Base-by-base conservation (phyloP, 2,113 vertebrate species). In the Gymnarchus niloticus region DNA sequence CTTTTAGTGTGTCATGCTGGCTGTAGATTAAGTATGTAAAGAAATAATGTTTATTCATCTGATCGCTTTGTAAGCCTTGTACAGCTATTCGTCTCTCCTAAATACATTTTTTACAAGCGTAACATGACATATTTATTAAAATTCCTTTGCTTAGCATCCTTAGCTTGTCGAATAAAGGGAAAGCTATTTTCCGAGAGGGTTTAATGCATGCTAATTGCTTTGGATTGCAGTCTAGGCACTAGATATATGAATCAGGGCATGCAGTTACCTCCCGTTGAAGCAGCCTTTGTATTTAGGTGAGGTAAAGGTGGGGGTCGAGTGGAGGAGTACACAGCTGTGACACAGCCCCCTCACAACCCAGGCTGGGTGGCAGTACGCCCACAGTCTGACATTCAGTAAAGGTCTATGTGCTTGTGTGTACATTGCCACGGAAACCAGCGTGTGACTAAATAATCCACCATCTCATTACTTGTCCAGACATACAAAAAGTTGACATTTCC, bases 51-150 rank as follows among this genome's bases (percentile, higher is more conserved):
- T 86, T 52, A 37, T 44, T 23, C 56, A 48, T 56, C 77, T 28
- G 41, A 3, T 33, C 49, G 4, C 57, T 61, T 65, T n/a, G 59
- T 77, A 76, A 85, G 46, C 48, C 59, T 52, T 44, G 28, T 23
- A 59, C 52, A n/a, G 28, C 28, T 10, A 21, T 76, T 56, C 14
- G 73, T 21, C 14, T 46, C 57, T 6, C 8, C 80, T 73, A 65
- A 73, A 86, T 73, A 57, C 56, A 54, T 65, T 82, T 65, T 81
- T 51, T 69, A 83, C 80, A 83, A 83, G 80, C 80, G 65, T 57
- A 65, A 86, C 56, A 86, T 61, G 56, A 86, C 85, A 61, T 59
- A 56, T 86, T 86, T 65, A 81, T 81, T 61, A 86, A 81, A 86
- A 59, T 52, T 37, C 52, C 56, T 19, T 76, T 85, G 52, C 33